Evolutionary conservation across 2,888 invertebrate genomes (phyloP).

Genomic region (Macrosiphum euphorbiae): DNA sequence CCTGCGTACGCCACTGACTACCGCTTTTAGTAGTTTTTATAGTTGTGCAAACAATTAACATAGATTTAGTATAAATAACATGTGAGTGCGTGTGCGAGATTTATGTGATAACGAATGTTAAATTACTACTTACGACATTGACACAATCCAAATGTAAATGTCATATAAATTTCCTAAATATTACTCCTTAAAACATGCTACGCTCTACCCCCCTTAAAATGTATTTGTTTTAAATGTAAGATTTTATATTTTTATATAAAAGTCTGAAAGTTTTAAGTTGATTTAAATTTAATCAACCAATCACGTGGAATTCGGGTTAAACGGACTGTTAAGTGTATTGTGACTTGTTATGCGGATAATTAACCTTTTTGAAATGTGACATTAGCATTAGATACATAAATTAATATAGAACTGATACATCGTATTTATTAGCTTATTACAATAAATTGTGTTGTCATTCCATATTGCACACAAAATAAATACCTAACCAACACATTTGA

Average conservation of each 20-base stretch:
- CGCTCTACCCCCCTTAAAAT: too few relatives aligned
- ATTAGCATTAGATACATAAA: neutral
- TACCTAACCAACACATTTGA: neutral
- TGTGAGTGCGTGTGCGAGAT: too few relatives aligned
- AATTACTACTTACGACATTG: too few relatives aligned
- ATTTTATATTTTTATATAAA: neutral
- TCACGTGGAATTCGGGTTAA: neutral
- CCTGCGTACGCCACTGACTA: too few relatives aligned
- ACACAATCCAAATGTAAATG: too few relatives aligned
- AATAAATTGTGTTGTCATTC: neutral
- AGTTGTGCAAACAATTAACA: too few relatives aligned
- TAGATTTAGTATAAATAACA: too few relatives aligned
- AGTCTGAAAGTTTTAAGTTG: neutral
- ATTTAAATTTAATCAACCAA: neutral
- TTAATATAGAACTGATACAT: neutral
- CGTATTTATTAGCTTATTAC: neutral
- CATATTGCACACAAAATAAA: neutral
- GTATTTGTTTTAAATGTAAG: neutral
- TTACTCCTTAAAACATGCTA: too few relatives aligned
- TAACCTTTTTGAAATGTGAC: neutral
- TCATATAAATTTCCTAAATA: too few relatives aligned
- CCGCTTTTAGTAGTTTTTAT: too few relatives aligned
- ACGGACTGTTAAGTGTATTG: neutral
- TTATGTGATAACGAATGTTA: too few relatives aligned
- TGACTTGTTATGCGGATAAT: neutral